Conservation (phyloP, 2,888 invertebrate species). For the Lysandra coridon region DNA sequence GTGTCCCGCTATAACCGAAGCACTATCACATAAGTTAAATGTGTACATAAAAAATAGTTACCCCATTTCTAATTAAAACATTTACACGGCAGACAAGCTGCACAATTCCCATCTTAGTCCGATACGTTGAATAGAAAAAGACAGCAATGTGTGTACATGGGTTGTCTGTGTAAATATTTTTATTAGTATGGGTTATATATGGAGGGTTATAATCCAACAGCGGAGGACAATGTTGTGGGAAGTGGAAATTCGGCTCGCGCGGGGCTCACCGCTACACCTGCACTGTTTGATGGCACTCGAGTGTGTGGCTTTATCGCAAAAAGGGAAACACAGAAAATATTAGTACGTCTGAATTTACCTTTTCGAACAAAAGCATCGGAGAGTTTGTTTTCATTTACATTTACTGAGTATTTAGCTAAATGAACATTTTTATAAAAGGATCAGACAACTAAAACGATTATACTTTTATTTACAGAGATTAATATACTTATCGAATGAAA, state of each 20-base stretch:
- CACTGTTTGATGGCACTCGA: constrained; percentile 64
- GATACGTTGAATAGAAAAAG: not conserved
- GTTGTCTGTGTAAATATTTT: not conserved
- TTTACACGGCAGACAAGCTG: not conserved
- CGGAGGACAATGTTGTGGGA: constrained; percentile 53
- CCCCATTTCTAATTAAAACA: not conserved
- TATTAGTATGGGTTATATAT: not conserved
- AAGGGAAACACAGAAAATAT: not conserved
- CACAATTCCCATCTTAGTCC: not conserved
- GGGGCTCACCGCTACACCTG: constrained; percentile 8
- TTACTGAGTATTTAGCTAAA: constrained; percentile 26
- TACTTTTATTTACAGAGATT: constrained; percentile 26
- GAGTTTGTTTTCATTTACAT: constrained; percentile 2
- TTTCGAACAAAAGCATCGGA: not conserved
- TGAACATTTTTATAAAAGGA: constrained; percentile 17
- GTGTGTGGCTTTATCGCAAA: constrained; percentile 55
- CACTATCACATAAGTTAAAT: constrained; percentile 71
- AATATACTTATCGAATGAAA: constrained; percentile 19
- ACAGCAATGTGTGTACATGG: not conserved
- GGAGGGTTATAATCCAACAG: constrained; percentile 51
- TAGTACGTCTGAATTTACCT: constrained; percentile 1
- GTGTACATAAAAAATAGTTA: constrained; percentile 69
- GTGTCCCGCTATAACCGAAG: constrained; percentile 59
- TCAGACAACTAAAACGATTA: constrained; percentile 22
- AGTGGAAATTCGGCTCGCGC: constrained; percentile 26